These are phyloP conservation scores for Lonchura striata DNA, from an alignment of 2,113 vertebrate genomes.

Conservation along the genomic window DNA sequence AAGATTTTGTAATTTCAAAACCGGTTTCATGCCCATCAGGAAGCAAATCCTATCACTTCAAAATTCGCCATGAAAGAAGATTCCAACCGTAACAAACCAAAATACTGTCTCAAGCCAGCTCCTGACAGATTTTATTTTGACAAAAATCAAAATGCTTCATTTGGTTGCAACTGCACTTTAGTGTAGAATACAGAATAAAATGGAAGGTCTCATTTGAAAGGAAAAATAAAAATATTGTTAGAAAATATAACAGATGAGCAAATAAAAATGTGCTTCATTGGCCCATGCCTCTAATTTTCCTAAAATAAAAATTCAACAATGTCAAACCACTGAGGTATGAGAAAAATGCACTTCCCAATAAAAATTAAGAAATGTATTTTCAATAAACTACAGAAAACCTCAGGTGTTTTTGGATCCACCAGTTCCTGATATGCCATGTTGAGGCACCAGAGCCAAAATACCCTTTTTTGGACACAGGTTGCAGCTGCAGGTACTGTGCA, in stretches of 20 bases:
- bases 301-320: not conserved
- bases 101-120: slow-evolving; percentile 22
- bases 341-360: not conserved
- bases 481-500: not conserved
- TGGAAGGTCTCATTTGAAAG: not conserved
- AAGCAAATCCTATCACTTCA: slow-evolving; percentile 34
- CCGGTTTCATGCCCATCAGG: slow-evolving; percentile 17
- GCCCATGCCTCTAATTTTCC: not conserved
- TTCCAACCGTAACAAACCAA: slow-evolving; percentile 24
- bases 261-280: not conserved
- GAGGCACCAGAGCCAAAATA: not conserved
- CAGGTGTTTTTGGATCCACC: not conserved
- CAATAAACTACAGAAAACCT: not conserved
- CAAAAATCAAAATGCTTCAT: slow-evolving; percentile 40
- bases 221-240: not conserved
- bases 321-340: not conserved
- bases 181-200: not conserved
- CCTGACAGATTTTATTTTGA: slow-evolving; percentile 41
- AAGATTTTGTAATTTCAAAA: slow-evolving; percentile 32
- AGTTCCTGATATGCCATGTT: not conserved
- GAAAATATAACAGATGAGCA: not conserved
- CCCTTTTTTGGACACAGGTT: not conserved
- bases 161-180: not conserved
- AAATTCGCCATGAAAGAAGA: slow-evolving; percentile 41
- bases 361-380: not conserved